phyloP scores from a whole-genome alignment of 2,888 invertebrate genomes.

The Chironomus tentans region DNA sequence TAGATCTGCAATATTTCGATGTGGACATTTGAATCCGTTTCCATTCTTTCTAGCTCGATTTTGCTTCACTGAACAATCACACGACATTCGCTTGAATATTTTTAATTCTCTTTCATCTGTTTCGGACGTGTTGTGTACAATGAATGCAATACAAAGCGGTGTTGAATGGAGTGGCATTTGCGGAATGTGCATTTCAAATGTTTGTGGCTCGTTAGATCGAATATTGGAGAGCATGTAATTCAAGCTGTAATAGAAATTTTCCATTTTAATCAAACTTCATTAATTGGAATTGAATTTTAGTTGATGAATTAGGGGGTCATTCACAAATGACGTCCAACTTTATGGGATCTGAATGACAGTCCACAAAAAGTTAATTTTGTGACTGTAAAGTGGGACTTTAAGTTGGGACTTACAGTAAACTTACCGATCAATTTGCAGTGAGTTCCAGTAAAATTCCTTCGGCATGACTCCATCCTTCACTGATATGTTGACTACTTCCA shows the following conservation, averaged over 20 bases:
- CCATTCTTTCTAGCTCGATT: not conserved
- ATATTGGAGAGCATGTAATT: not conserved
- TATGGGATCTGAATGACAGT: too few relatives aligned
- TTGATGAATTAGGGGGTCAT: not conserved
- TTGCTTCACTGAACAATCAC: not conserved
- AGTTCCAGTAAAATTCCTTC: constrained; percentile 1
- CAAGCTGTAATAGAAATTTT: not conserved
- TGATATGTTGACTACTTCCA: not conserved
- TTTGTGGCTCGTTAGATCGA: not conserved
- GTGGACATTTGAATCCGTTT: not conserved
- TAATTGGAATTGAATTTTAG: not conserved
- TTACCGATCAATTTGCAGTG: not conserved
- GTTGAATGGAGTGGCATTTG: not conserved
- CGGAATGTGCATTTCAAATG: not conserved
- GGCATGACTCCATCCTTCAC: not conserved
- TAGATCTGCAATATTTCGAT: not conserved
- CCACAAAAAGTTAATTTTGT: too few relatives aligned
- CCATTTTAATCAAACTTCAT: not conserved
- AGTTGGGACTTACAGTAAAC: too few relatives aligned
- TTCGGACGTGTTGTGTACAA: not conserved
- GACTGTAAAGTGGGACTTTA: too few relatives aligned
- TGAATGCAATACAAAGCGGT: not conserved
- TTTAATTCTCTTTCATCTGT: not conserved
- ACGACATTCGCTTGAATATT: not conserved
- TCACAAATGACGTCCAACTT: too few relatives aligned